A percentile compares a stretch with the other conserved stretches of the same genome.
These are phyloP conservation scores for Pyralis farinalis DNA, from an alignment of 2,888 invertebrate genomes.

Conservation along the genomic window DNA sequence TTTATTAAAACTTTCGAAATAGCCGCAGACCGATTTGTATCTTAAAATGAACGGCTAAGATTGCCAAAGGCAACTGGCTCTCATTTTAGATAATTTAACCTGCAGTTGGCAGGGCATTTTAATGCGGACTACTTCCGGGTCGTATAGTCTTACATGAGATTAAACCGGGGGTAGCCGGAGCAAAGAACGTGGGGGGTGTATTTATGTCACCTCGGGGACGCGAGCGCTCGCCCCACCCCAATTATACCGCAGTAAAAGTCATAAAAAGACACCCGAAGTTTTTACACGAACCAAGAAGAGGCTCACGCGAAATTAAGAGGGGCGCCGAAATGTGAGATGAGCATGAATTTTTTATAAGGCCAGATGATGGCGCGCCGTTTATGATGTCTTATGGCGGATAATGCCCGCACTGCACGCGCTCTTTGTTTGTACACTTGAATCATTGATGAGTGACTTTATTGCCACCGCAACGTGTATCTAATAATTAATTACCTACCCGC, in stretches of 20 bases:
- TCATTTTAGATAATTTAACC: constrained; percentile 40
- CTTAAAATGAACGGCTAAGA: constrained; percentile 2
- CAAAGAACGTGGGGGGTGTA: constrained; percentile 64
- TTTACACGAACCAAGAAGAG: constrained; percentile 78
- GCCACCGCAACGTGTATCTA: constrained; percentile 56
- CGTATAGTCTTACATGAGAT: constrained; percentile 75
- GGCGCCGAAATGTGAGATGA: constrained; percentile 81
- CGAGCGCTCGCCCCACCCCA: constrained; percentile 76
- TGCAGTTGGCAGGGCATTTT: constrained; percentile 50
- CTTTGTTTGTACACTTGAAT: constrained; percentile 69
- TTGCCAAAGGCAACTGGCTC: constrained; percentile 13
- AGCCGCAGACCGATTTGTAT: constrained; percentile 3
- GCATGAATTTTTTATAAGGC: constrained; percentile 80
- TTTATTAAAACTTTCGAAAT: constrained; percentile 9
- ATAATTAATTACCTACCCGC: constrained; percentile 69
- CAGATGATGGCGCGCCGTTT: constrained; percentile 79
- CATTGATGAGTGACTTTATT: constrained; percentile 74
- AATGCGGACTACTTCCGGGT: constrained; percentile 57
- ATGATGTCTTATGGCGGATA: constrained; percentile 79
- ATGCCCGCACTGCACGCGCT: constrained; percentile 70
- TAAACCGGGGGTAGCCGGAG: constrained; percentile 66
- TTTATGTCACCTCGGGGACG: constrained; percentile 81
- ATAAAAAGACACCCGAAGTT: constrained; percentile 82
- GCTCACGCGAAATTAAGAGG: constrained; percentile 80
- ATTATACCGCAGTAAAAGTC: constrained; percentile 82